These are phyloP conservation scores for Belonocnema kinseyi DNA, from an alignment of 1,140 invertebrate species.

Conservation along the genomic window DNA sequence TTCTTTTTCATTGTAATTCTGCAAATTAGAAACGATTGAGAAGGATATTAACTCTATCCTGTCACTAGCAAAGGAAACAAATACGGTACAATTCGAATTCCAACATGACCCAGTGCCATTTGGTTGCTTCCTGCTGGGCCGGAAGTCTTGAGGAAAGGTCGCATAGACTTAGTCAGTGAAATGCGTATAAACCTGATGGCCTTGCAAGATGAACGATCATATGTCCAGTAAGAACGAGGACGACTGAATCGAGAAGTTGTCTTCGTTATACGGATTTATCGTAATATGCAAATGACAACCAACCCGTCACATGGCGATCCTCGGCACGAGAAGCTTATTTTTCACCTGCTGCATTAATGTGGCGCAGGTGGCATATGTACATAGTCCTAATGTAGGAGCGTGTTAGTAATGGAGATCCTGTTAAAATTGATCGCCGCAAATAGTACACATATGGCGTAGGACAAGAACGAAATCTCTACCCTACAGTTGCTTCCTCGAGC, in stretches of 20 bases:
- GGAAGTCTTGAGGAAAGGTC: not conserved
- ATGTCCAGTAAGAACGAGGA: not conserved
- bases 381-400: not conserved
- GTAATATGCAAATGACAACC: slow-evolving; percentile 2
- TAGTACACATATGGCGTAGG: not conserved
- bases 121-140: not conserved
- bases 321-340: not conserved
- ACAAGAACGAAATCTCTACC: slow-evolving; percentile 40
- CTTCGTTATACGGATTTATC: not conserved
- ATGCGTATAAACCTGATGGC: not conserved
- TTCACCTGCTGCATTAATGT: not conserved
- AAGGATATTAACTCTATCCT: too few species aligned
- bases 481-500: not conserved
- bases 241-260: not conserved
- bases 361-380: not conserved
- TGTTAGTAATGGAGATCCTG: not conserved
- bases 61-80: too few species aligned
- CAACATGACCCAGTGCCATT: not conserved
- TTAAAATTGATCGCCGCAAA: not conserved
- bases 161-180: not conserved
- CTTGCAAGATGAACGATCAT: not conserved
- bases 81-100: not conserved
- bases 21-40: too few species aligned
- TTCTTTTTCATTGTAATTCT: too few species aligned
- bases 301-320: not conserved